Evolutionary conservation across 2,113 vertebrate species (phyloP), one percentile per base, ranked within the genome.

Genomic region (Tragelaphus strepsiceros): DNA sequence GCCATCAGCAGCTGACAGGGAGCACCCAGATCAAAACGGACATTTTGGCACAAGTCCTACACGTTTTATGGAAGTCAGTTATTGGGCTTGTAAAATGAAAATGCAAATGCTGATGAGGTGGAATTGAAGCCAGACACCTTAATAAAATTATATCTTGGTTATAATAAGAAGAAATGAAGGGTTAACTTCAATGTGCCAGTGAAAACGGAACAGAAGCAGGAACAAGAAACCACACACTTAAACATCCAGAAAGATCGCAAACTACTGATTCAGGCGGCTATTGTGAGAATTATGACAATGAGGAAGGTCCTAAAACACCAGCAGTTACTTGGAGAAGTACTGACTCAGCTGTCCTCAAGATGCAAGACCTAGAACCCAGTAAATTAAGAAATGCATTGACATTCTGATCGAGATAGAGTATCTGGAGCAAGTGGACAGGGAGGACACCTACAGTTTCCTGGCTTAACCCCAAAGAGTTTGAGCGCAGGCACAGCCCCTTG

Each of bases 331-430:
- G 99, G 99, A 56, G 99, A 99, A 97, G 99, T 99, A 88, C 99
- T 99, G 94, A 99, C 99, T 32, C 99, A 99, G 99, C 99, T 99
- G 83, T 99, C 99, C 46, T 99, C 99, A 4, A 99, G 99, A 61
- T 99, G 99, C 98, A 99, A 99, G 95, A 99, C 99, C 78, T 98
- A 99, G 98, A 99, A 99, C 88, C 99, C 99, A 0, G 99, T 39
- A 99, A 95, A 99, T 99, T 98, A 99, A 99, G 99, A 99, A 99
- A 99, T 99, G 99, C 98, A 99, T 99, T 56, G 99, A 99, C 99
- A 99, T 99, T 98, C 99, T 99, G 98, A 99, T 99, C 54, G 99
- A 99, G 99, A 99, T 99, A 98, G 99, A 99, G 74, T 99, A 99
- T 92, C 98, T 99, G 99, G 99, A 99, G 98, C 99, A 99, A 32